phyloP scores from a whole-genome alignment of 2,797 vertebrate species.

The Linurgus olivaceus region DNA sequence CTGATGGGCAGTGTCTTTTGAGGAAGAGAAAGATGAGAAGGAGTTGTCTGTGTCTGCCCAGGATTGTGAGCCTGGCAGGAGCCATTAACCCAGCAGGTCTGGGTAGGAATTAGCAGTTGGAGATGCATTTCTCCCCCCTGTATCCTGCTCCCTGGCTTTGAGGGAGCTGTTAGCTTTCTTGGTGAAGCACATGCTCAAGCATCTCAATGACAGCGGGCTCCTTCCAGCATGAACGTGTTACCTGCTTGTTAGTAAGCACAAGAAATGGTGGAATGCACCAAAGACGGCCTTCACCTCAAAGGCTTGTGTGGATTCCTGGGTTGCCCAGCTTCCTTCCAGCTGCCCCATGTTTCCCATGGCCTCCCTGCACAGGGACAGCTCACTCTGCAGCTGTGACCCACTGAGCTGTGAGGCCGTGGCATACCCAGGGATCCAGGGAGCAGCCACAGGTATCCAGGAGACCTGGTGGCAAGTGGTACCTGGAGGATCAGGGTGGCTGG shows the following conservation, averaged over 20 bases:
- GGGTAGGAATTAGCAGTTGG: not conserved
- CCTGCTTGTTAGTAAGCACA: not conserved
- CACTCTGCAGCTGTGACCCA: accelerated
- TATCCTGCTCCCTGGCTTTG: not conserved
- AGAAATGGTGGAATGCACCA: not conserved
- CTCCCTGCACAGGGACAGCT: not conserved
- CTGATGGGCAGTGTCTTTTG: not conserved
- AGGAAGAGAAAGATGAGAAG: not conserved
- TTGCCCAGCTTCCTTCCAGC: not conserved
- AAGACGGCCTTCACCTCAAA: not conserved
- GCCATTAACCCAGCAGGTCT: not conserved
- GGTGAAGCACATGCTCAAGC: constrained; percentile 18
- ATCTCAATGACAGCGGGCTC: not conserved
- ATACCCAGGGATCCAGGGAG: not conserved
- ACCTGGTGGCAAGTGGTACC: not conserved
- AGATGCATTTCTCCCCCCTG: not conserved
- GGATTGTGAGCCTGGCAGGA: not conserved
- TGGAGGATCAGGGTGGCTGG: accelerated
- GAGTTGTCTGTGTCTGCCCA: not conserved
- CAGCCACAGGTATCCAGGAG: not conserved
- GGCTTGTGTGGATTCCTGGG: not conserved
- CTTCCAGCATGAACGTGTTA: constrained; percentile 2
- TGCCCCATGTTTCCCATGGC: accelerated
- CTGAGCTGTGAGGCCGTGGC: not conserved
- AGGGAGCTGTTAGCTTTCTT: not conserved